Evolutionary conservation across 2,888 invertebrate species (phyloP).

Genomic region (Kryphioiulus occultus): DNA sequence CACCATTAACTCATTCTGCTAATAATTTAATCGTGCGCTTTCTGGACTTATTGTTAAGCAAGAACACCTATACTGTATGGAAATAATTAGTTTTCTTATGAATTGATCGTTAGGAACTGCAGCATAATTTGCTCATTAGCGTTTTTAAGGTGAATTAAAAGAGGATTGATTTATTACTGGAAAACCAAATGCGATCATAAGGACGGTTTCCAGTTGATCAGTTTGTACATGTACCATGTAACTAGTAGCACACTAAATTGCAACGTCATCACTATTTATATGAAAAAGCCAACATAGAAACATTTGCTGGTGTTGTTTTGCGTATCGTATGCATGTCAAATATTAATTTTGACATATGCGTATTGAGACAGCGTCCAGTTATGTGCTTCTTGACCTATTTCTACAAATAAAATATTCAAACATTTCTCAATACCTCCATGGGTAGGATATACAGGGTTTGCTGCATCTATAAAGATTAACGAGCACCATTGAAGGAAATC

Average conservation of each 20-base stretch:
- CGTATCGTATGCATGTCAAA: neutral
- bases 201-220: neutral
- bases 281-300: neutral
- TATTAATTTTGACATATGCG: neutral
- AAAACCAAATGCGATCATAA: neutral
- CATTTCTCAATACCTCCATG: no score
- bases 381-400: neutral
- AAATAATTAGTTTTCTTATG: no score
- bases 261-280: neutral
- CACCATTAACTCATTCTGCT: neutral
- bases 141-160: no score
- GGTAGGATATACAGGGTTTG: no score
- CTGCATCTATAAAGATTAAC: no score
- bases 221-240: neutral
- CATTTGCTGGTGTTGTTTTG: neutral
- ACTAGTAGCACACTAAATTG: neutral
- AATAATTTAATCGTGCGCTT: neutral
- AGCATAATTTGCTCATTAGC: no score
- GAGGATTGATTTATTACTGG: no score
- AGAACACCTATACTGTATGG: no score
- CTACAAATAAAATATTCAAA: neutral
- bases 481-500: no score
- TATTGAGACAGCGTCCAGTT: neutral
- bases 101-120: no score
- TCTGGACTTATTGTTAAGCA: no score